Evolutionary conservation across 2,888 invertebrate species (phyloP).

Genomic region (Tenthredo notha): DNA sequence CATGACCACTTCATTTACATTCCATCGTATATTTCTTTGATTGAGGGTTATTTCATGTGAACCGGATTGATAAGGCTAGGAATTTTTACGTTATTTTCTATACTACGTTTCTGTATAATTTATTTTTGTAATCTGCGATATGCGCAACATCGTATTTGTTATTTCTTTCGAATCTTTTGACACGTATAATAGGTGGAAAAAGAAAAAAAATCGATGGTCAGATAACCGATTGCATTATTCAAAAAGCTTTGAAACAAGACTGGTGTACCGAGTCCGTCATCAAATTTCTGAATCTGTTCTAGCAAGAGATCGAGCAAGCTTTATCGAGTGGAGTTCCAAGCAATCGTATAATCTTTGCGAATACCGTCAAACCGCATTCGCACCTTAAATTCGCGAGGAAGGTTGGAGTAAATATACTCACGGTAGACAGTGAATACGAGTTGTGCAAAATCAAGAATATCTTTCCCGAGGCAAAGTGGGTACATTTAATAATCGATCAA

Average conservation of each 20-base stretch:
- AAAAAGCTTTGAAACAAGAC: background rate
- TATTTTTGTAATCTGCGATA: background rate
- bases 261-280: background rate
- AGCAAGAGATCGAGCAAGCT: conserved; percentile 81
- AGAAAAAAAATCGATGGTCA: background rate
- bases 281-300: conserved; percentile 58
- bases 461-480: conserved; percentile 79
- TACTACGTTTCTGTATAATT: background rate
- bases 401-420: conserved; percentile 80
- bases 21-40: background rate
- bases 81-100: background rate
- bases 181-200: too few species aligned
- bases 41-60: background rate
- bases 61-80: background rate
- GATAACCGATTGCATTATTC: background rate
- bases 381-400: conserved; percentile 80
- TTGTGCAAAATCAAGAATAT: conserved; percentile 80
- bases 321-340: conserved; percentile 79
- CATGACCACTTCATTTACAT: background rate
- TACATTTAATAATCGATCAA: background rate
- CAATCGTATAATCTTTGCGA: conserved; percentile 81
- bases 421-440: conserved; percentile 81
- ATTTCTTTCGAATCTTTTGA: background rate
- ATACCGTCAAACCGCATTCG: conserved; percentile 81
- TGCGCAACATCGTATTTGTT: background rate